phyloP scores from a whole-genome alignment of 2,888 invertebrate species.

The Ptilodon capucinus region DNA sequence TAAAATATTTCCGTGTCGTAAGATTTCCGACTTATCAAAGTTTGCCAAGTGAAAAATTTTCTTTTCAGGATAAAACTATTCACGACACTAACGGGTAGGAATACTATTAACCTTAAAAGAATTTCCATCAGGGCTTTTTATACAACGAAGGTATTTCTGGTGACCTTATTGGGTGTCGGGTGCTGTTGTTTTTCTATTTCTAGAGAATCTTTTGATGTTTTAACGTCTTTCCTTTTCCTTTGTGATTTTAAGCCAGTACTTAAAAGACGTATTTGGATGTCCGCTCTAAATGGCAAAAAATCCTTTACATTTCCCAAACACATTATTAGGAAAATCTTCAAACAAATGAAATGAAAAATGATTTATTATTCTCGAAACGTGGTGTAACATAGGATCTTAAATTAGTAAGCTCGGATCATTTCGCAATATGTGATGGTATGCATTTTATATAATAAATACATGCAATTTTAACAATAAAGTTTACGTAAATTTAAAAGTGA shows the following conservation, averaged over 20 bases:
- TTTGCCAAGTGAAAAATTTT: neutral
- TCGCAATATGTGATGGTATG: no score
- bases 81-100: neutral
- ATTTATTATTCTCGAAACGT: no score
- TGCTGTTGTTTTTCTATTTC: neutral
- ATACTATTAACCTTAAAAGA: neutral
- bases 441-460: no score
- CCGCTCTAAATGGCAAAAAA: no score
- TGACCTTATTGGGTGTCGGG: slow-evolving; percentile 11
- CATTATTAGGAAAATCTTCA: no score
- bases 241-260: neutral
- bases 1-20: neutral
- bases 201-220: neutral
- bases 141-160: neutral
- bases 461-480: no score
- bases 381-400: no score
- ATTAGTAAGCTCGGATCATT: no score
- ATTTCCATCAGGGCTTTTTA: slow-evolving; percentile 18
- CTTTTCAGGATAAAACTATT: neutral
- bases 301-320: no score
- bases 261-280: no score
- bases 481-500: no score
- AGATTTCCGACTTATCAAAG: neutral
- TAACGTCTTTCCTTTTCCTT: neutral
- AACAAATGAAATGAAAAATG: no score